Conservation (phyloP, 30 jellyfish, hydroid and myxozoan species). For the Aurelia aurita complex sp. Pacific region DNA sequence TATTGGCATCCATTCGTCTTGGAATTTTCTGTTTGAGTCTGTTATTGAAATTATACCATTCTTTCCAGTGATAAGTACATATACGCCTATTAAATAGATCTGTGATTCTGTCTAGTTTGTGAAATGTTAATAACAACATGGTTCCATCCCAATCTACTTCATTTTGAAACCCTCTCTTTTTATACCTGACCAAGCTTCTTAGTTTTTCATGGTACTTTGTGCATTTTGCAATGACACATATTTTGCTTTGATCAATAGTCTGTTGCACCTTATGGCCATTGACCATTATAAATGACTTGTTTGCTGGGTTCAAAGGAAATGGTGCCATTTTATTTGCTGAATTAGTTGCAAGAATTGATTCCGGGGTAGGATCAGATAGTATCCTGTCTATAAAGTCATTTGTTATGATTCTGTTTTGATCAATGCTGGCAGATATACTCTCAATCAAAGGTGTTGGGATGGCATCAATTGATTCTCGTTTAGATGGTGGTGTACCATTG, state of each 20-base stretch:
- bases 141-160: slow-evolving; percentile 29
- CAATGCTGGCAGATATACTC: neutral
- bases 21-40: slow-evolving; percentile 8
- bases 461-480: neutral
- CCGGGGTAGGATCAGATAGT: neutral
- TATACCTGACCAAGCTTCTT: slow-evolving; percentile 16
- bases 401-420: neutral
- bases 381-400: neutral
- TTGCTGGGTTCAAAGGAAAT: neutral
- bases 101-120: neutral
- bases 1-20: neutral
- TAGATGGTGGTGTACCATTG: neutral
- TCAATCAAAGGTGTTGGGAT: neutral
- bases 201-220: neutral
- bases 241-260: neutral
- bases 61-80: slow-evolving; percentile 14
- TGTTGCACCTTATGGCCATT: neutral
- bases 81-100: neutral
- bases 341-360: neutral
- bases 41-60: slow-evolving; percentile 8
- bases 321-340: neutral
- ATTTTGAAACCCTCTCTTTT: neutral
- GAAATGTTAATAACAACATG: slow-evolving; percentile 13
- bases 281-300: neutral
- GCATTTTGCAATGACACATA: slow-evolving; percentile 19